Conservation (phyloP, 2,113 vertebrate genomes). For the Vidua macroura region DNA sequence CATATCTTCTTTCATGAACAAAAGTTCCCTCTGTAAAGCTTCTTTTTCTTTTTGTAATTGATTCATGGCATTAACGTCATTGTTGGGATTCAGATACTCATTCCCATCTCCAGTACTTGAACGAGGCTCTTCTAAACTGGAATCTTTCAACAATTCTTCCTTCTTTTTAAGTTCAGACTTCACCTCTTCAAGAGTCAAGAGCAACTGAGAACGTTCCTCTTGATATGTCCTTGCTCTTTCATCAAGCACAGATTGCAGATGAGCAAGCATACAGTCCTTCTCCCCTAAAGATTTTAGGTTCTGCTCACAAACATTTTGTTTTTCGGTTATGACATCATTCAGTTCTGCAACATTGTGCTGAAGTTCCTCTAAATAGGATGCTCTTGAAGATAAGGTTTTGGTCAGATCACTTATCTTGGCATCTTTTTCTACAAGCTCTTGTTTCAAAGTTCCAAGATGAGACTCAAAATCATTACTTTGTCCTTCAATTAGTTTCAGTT, state of each 20-base stretch:
- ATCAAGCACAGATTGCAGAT: conserved; percentile 56
- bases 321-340: conserved; percentile 61
- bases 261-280: conserved; percentile 64
- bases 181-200: conserved; percentile 65
- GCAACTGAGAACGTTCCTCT: conserved; percentile 59
- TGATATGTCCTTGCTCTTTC: conserved; percentile 61
- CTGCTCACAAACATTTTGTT: conserved; percentile 63
- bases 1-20: conserved; percentile 69
- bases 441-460: conserved; percentile 59
- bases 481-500: conserved; percentile 44
- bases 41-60: conserved; percentile 74
- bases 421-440: conserved; percentile 72
- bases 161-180: conserved; percentile 59
- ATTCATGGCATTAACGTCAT: not conserved
- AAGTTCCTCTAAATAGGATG: conserved; percentile 38
- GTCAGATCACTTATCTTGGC: conserved; percentile 50
- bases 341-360: conserved; percentile 41
- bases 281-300: conserved; percentile 65
- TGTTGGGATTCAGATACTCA: not conserved
- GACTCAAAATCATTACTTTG: conserved; percentile 57
- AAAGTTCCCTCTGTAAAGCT: conserved; percentile 75
- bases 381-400: conserved; percentile 46
- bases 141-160: conserved; percentile 47
- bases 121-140: not conserved
- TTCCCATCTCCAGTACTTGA: not conserved